Percentiles rank a stretch among this genome's conserved stretches.
phyloP scores from a whole-genome alignment of 2,888 invertebrate genomes.

The Cryptus armator region DNA sequence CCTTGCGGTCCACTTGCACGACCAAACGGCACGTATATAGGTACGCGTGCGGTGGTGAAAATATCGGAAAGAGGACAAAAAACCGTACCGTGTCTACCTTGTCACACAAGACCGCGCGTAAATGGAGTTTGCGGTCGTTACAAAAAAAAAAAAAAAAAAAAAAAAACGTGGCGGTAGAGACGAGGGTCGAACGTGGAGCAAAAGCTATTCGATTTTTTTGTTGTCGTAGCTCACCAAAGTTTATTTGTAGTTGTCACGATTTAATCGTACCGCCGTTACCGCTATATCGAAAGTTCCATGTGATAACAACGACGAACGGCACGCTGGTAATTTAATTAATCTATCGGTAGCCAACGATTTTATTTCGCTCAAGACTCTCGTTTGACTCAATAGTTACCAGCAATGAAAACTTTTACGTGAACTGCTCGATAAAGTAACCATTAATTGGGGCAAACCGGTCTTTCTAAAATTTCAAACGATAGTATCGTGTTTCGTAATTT shows the following conservation, averaged over 20 bases:
- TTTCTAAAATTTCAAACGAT: no score
- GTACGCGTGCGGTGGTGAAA: conserved; percentile 26
- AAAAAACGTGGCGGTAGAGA: conserved; percentile 10
- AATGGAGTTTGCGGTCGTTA: conserved; percentile 63
- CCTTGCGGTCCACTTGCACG: conserved; percentile 37
- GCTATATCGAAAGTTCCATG: background rate
- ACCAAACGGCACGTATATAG: conserved; percentile 32
- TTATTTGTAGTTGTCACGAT: conserved; percentile 3
- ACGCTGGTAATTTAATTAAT: conserved; percentile 1
- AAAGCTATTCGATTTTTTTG: conserved; percentile 37
- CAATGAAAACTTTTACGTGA: no score
- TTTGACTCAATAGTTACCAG: no score
- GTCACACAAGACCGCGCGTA: conserved; percentile 62
- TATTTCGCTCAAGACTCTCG: no score
- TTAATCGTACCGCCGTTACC: background rate
- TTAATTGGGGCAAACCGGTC: no score
- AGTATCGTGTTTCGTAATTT: no score
- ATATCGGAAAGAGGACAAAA: background rate
- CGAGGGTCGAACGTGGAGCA: conserved; percentile 18
- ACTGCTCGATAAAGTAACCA: no score
- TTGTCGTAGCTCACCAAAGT: background rate
- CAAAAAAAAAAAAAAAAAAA: conserved; percentile 46
- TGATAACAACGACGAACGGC: background rate
- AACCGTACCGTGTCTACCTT: conserved; percentile 34
- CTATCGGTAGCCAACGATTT: background rate